Conservation (phyloP, 2,113 vertebrate genomes). For the Brienomyrus longianalis region DNA sequence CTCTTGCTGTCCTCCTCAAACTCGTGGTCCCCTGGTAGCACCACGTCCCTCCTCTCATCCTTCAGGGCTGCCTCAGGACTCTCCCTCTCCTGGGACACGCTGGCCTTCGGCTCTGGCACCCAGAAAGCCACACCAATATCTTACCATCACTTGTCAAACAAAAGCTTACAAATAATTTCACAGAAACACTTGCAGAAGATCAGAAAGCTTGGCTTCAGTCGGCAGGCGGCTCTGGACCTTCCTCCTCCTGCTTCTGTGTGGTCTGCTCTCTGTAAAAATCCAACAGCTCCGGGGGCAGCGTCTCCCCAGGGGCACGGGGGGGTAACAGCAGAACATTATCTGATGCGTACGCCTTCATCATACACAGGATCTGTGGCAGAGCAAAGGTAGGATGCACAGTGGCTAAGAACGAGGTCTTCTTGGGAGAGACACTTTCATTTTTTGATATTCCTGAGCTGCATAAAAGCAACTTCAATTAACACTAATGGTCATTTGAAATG, state of each 20-base stretch:
- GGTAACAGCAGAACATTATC: slow-evolving; percentile 69
- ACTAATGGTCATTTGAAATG: not conserved
- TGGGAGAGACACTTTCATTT: not conserved
- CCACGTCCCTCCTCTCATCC: slow-evolving; percentile 32
- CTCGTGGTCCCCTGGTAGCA: slow-evolving; percentile 12
- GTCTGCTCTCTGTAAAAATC: slow-evolving; percentile 62
- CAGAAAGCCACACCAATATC: not conserved
- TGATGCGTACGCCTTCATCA: slow-evolving; percentile 62
- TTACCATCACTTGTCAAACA: not conserved
- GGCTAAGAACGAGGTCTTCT: not conserved
- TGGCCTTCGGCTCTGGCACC: slow-evolving; percentile 27
- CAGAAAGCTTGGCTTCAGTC: not conserved
- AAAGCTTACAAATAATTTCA: not conserved
- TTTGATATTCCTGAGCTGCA: not conserved
- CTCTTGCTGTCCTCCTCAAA: slow-evolving; percentile 44
- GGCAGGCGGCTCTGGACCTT: slow-evolving; percentile 27
- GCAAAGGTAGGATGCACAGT: not conserved
- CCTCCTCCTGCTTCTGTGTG: slow-evolving; percentile 42
- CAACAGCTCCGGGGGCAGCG: slow-evolving; percentile 70
- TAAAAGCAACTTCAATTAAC: not conserved
- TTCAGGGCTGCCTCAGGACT: slow-evolving; percentile 27
- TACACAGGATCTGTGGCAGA: slow-evolving; percentile 63
- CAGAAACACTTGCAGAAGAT: not conserved
- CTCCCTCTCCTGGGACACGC: slow-evolving; percentile 9
- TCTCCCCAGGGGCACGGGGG: slow-evolving; percentile 62